Evolutionary conservation across 1,140 invertebrate genomes (phyloP), one percentile per base, ranked within the genome.

Genomic region (Scaptomyza pallida): DNA sequence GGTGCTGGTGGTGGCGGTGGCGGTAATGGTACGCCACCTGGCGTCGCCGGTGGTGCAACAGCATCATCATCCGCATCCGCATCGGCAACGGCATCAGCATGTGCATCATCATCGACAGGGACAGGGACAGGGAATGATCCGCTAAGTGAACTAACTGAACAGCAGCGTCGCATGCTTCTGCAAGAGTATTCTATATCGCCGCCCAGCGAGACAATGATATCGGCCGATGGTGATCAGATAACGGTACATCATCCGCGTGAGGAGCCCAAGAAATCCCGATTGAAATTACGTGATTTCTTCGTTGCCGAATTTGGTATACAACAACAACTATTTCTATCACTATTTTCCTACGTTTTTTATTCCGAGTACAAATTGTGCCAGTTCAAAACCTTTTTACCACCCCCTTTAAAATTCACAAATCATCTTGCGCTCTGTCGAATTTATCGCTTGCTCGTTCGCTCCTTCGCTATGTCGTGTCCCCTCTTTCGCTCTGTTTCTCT

Each of bases 271-370:
- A 89, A 89, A 78, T 90, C 90, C 15, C 52, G 79, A 69, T 83
- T 88, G 75, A 90, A 90, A 79, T 71, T 90, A 48, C 75, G 88
- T 52, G 92, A 93, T 89, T 91, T 90, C 73, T 90, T 91, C 75
- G 89, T 91, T 62, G 86, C 90, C 65, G 89, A 91, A 79, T 91
- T 91, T 68, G 90, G 89, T 91, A 83, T 90, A 76, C 54, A 19
- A 13, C 41, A 35, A 48, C 26, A 30, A 30, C 6, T 9, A 26
- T 6, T 5, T 5, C 21, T 23, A 4, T 5, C 21, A 23, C 23
- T 30, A 9, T 30, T 30, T 30, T 30, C n/a, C n/a, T n/a, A n/a
- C n/a, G n/a, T n/a, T n/a, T n/a, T n/a, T n/a, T n/a, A n/a, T n/a
- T n/a, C n/a, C n/a, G 26, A 30, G 23, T 5, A 6, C 6, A 30